phyloP scores from a whole-genome alignment of 2,888 invertebrate species.

The Pyralis farinalis region DNA sequence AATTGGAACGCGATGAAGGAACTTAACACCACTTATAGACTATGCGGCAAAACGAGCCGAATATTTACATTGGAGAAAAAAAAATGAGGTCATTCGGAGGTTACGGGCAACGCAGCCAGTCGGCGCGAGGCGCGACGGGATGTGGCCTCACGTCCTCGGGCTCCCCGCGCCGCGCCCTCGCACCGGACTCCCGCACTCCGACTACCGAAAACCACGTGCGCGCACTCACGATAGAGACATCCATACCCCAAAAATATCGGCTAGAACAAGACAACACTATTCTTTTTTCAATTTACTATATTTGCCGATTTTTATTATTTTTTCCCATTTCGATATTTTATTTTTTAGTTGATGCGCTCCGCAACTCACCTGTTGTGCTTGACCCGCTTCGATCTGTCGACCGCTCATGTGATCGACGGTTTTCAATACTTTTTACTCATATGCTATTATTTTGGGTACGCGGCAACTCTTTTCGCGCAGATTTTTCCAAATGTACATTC shows the following conservation, averaged over 20 bases:
- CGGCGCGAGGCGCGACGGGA: slow-evolving; percentile 77
- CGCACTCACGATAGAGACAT: slow-evolving; percentile 58
- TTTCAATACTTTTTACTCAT: slow-evolving; percentile 52
- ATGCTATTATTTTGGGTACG: slow-evolving; percentile 6
- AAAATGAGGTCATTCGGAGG: slow-evolving; percentile 80
- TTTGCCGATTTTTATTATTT: slow-evolving; percentile 79
- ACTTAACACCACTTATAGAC: slow-evolving; percentile 78
- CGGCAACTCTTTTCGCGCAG: not conserved
- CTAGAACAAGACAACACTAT: slow-evolving; percentile 45
- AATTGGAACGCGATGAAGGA: slow-evolving; percentile 59
- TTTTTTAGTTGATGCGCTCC: slow-evolving; percentile 80
- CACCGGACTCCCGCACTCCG: slow-evolving; percentile 33
- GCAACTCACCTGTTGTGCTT: slow-evolving; percentile 79
- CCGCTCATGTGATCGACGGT: slow-evolving; percentile 72
- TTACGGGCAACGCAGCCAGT: slow-evolving; percentile 78
- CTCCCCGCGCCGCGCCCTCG: slow-evolving; percentile 34
- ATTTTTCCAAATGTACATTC: not conserved
- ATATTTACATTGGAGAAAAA: slow-evolving; percentile 80
- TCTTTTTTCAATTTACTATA: slow-evolving; percentile 80
- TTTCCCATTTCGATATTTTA: slow-evolving; percentile 81
- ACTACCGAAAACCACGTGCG: slow-evolving; percentile 69
- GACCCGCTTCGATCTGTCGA: slow-evolving; percentile 76
- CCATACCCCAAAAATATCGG: slow-evolving; percentile 22
- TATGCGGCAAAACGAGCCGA: slow-evolving; percentile 77
- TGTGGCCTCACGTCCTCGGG: slow-evolving; percentile 53